These are phyloP conservation scores for Nomada hirtipes DNA, from an alignment of 2,888 invertebrate species.

Conservation along the genomic window DNA sequence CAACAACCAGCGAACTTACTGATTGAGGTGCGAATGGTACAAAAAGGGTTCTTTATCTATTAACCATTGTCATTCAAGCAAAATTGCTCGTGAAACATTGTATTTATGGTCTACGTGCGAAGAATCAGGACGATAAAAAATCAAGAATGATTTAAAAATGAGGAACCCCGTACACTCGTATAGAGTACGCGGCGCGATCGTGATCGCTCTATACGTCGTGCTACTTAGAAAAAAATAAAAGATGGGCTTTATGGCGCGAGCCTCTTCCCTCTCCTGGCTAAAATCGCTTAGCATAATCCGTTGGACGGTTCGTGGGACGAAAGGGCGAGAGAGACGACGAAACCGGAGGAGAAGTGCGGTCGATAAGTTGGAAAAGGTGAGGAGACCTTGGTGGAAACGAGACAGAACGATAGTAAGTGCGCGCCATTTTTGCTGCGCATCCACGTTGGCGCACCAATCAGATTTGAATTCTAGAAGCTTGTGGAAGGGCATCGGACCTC, in stretches of 20 bases:
- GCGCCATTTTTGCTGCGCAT: conserved; percentile 82
- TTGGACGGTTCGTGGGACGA: conserved; percentile 69
- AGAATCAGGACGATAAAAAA: conserved; percentile 8
- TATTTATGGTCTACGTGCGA: neutral
- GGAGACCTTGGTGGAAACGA: neutral
- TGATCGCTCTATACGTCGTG: conserved; percentile 70
- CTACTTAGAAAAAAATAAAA: conserved; percentile 72
- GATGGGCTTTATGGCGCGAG: conserved; percentile 64
- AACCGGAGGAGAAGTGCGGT: conserved; percentile 9
- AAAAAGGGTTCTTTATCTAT: neutral
- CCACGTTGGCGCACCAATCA: conserved; percentile 80
- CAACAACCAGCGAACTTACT: neutral
- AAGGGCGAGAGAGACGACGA: conserved; percentile 11
- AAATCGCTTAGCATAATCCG: conserved; percentile 82
- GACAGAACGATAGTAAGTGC: conserved; percentile 56
- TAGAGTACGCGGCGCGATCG: conserved; percentile 38
- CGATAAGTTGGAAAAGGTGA: neutral
- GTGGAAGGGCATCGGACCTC: conserved; percentile 78
- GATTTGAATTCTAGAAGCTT: conserved; percentile 75
- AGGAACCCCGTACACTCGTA: conserved; percentile 19
- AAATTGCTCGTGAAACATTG: neutral
- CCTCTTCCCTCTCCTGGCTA: conserved; percentile 61
- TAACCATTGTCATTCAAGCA: neutral
- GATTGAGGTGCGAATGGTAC: neutral
- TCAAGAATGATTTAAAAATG: conserved; percentile 7